These are phyloP conservation scores for Pandemis heparana DNA, from an alignment of 2,888 invertebrate genomes.

Conservation along the genomic window DNA sequence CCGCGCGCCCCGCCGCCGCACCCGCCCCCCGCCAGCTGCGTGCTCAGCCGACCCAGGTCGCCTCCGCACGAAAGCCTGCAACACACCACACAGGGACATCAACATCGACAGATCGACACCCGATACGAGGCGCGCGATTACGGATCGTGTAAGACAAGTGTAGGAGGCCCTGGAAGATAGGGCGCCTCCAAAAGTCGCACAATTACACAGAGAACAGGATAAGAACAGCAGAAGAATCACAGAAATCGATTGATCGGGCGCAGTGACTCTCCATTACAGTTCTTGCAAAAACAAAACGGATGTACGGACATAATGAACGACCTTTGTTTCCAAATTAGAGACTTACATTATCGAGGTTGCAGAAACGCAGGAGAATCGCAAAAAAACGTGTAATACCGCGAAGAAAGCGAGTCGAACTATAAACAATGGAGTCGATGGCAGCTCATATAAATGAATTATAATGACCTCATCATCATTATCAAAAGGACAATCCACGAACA, in stretches of 20 bases:
- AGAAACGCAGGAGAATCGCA: background rate
- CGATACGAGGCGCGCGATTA: no score
- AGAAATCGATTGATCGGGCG: no score
- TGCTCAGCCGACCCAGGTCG: conserved; percentile 45
- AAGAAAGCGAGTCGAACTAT: background rate
- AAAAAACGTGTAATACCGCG: background rate
- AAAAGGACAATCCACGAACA: background rate
- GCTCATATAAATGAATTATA: background rate
- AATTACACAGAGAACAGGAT: no score
- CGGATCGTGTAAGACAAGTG: no score
- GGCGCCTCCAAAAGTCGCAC: no score
- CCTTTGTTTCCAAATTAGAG: background rate
- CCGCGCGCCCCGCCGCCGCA: conserved; percentile 50
- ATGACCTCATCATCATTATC: background rate
- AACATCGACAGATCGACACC: no score
- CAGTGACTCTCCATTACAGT: no score
- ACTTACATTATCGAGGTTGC: background rate
- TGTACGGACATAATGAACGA: background rate
- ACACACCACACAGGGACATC: conserved; percentile 4
- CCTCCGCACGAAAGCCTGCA: conserved; percentile 45
- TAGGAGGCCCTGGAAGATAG: no score
- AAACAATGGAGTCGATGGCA: background rate
- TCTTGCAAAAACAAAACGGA: no score
- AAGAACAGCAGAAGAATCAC: no score
- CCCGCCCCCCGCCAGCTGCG: conserved; percentile 51